Evolutionary conservation across 2,888 invertebrate species (phyloP).

Genomic region (Campoplex capitator): DNA sequence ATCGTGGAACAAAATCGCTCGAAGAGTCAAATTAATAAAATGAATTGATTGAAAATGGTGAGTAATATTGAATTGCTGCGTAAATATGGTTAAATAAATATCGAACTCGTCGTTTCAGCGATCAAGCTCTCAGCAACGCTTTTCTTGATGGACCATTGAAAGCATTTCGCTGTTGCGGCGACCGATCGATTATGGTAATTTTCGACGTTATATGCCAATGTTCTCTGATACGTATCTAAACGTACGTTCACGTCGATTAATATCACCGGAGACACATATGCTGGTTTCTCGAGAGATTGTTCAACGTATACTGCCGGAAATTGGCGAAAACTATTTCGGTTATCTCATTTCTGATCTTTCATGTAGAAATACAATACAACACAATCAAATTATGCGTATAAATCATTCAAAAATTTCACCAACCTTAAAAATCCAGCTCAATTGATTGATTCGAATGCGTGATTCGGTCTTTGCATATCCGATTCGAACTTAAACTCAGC

Average conservation of each 20-base stretch:
- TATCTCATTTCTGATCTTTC: constrained; percentile 46
- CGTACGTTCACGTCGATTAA: constrained; percentile 8
- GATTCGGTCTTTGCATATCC: too few species aligned
- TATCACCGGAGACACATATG: constrained; percentile 10
- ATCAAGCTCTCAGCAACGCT: not conserved
- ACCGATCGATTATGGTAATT: constrained; percentile 70
- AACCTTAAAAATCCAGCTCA: not conserved
- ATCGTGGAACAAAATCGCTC: not conserved
- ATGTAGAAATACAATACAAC: not conserved
- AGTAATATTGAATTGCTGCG: not conserved
- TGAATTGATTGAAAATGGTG: not conserved
- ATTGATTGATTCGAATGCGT: not conserved
- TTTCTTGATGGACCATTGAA: constrained; percentile 49
- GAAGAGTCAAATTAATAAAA: not conserved
- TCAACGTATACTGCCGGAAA: constrained; percentile 70
- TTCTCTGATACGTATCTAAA: constrained; percentile 15
- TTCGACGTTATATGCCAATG: constrained; percentile 50
- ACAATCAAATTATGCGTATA: not conserved
- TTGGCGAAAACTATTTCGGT: constrained; percentile 59
- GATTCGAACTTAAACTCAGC: not conserved
- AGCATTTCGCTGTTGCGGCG: constrained; percentile 68
- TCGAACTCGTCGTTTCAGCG: not conserved
- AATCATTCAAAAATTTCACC: not conserved
- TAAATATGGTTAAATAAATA: not conserved
- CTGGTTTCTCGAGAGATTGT: constrained; percentile 40